Evolutionary conservation across 2,113 vertebrate species (phyloP).

Genomic region (Prietella phreatophila): DNA sequence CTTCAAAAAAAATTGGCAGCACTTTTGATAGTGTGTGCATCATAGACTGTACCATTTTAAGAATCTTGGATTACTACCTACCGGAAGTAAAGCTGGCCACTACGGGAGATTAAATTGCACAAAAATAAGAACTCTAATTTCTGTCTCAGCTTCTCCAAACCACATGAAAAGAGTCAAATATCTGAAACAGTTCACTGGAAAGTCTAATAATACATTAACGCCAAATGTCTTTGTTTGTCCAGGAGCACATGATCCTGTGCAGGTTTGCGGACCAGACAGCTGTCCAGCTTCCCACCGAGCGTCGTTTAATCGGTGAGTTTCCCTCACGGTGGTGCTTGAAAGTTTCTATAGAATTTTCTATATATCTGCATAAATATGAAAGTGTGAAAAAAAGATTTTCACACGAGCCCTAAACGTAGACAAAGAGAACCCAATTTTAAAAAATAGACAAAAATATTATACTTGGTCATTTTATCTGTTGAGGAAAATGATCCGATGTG

Average conservation of each 20-base stretch:
- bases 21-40: not conserved
- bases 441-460: no score
- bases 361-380: no score
- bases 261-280: slow-evolving; percentile 97
- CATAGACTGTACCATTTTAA: not conserved
- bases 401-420: no score
- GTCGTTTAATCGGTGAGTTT: slow-evolving; percentile 81
- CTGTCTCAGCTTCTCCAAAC: not conserved
- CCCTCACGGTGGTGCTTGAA: no score
- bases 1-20: slow-evolving; percentile 3
- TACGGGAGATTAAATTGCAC: not conserved
- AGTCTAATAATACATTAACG: not conserved
- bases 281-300: slow-evolving; percentile 82
- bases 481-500: no score
- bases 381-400: no score
- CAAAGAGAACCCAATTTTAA: no score
- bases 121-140: not conserved
- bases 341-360: no score
- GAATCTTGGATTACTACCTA: not conserved
- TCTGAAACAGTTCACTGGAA: not conserved
- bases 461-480: no score
- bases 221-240: slow-evolving; percentile 13
- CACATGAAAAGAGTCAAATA: not conserved
- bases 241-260: slow-evolving; percentile 98
- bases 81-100: not conserved